Percentiles rank a stretch among this genome's conserved stretches.
phyloP scores from a whole-genome alignment of 1,140 invertebrate species.

The Sitophilus oryzae region DNA sequence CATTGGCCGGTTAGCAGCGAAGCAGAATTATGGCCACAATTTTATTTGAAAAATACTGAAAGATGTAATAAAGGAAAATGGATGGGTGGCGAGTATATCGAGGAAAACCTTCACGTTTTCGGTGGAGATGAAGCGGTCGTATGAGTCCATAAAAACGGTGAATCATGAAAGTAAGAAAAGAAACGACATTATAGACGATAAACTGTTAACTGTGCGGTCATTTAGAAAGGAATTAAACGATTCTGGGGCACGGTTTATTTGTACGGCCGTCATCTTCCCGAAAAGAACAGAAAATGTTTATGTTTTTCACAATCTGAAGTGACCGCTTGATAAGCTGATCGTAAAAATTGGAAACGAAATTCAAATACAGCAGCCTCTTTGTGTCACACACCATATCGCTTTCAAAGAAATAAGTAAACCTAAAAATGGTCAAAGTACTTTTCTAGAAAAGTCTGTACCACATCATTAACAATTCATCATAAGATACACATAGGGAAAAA shows the following conservation, averaged over 20 bases:
- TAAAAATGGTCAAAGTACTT: neutral
- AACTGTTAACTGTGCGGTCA: conserved; percentile 24
- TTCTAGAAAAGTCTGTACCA: neutral
- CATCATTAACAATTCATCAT: no score
- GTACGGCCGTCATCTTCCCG: conserved; percentile 13
- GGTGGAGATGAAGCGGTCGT: conserved; percentile 20
- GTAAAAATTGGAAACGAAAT: neutral
- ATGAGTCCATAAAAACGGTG: conserved; percentile 22
- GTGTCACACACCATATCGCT: neutral
- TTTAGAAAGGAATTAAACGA: conserved; percentile 24
- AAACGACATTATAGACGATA: conserved; percentile 22
- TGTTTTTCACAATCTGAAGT: conserved; percentile 1
- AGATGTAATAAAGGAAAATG: neutral
- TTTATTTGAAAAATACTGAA: neutral
- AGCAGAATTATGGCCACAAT: neutral
- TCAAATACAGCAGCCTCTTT: neutral
- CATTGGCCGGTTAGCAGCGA: no score
- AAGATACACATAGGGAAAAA: no score
- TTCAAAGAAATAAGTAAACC: neutral
- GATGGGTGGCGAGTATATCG: conserved; percentile 2
- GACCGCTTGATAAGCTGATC: neutral
- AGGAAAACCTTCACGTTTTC: conserved; percentile 22
- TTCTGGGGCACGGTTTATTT: conserved; percentile 24
- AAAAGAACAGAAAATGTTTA: conserved; percentile 17
- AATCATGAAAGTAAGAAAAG: conserved; percentile 21